Evolutionary conservation across 2,797 vertebrate genomes (phyloP), one percentile per base, ranked within the genome.

Genomic region (Trachurus trachurus): DNA sequence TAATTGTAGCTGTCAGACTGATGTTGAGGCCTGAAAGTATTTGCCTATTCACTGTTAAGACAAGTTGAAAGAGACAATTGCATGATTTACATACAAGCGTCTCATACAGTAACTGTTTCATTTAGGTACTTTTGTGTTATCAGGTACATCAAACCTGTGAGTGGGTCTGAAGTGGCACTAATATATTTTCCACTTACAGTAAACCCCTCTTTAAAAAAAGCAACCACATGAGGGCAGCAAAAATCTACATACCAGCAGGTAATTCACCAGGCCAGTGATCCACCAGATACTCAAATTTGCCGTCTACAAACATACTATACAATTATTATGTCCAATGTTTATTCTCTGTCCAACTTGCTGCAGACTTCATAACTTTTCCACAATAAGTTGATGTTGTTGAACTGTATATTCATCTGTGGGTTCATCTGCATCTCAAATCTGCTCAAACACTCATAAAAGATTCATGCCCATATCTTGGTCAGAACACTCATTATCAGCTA

Each of bases 151-250:
- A 44, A 22, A n/a, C 6, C 6, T 16, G 11, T 9, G 22, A n/a
- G 37, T 10, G 12, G 40, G 5, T 37, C n/a, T 9, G 26, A n/a
- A 65, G 13, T 9, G 0, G 19, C 4, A 56, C 53, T 50, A n/a
- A n/a, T n/a, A n/a, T n/a, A 5, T 17, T 60, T 4, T 26, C 37
- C 2, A n/a, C 31, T 5, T 4, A n/a, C n/a, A n/a, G n/a, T n/a
- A 15, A 0, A 29, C 15, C 0, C 10, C 47, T 2, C 49, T 17
- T 40, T 26, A 70, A 78, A 22, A 34, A 34, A 34, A 34, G 5
- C 1, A 19, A 42, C 84, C 93, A 85, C 84, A 76, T 1, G 91
- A 78, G 83, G 87, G 87, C 91, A 88, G 76, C 71, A 89, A 66
- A 75, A 56, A 72, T 10, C 77, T 31, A 19, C 58, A 52, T 17